Evolutionary conservation across 1,140 invertebrate genomes (phyloP), one percentile per base, ranked within the genome.

Genomic region (Idris sp.): DNA sequence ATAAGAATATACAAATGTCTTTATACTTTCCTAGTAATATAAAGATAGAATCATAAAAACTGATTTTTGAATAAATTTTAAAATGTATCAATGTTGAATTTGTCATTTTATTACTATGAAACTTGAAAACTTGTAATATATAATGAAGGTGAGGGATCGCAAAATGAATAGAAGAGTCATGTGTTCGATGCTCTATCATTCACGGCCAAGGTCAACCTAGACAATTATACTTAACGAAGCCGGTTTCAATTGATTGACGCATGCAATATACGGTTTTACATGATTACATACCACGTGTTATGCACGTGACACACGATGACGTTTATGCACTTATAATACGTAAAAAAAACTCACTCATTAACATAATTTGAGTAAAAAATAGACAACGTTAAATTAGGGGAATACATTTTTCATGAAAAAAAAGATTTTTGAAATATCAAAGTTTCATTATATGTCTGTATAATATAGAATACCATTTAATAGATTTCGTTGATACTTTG

Each of bases 201-300:
- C 68, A 73, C 44, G 68, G 59, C 28, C 58, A 73, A 73, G 59
- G 68, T 51, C 31, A 51, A 43, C 43, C 8, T 59, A 64, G 36
- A 58, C 59, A 64, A 73, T 73, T 73, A 73, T 28, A 36, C 28
- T 28, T 64, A 59, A 64, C 38, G 68, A 73, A 64, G 68, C 28
- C 36, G 19, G 15, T 68, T 58, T 54, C 36, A 49, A 73, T 53
- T 58, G 44, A 73, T 64, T 22, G 44, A 58, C 14, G 35, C 43
- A 53, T 58, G 59, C 58, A 44, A 59, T 10, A 28, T 13, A 38
- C 44, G 31, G 56, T 73, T n/a, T 62, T 61, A 62, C 56, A 15
- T 48, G 56, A 61, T 71, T 53, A 56, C 35, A 36, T 30, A 16
- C 10, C 67, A 62, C 49, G 38, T 15, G 26, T 11, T 43, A 43